These are phyloP conservation scores for Stramonita haemastoma DNA, from an alignment of 2,888 invertebrate genomes.

Conservation along the genomic window DNA sequence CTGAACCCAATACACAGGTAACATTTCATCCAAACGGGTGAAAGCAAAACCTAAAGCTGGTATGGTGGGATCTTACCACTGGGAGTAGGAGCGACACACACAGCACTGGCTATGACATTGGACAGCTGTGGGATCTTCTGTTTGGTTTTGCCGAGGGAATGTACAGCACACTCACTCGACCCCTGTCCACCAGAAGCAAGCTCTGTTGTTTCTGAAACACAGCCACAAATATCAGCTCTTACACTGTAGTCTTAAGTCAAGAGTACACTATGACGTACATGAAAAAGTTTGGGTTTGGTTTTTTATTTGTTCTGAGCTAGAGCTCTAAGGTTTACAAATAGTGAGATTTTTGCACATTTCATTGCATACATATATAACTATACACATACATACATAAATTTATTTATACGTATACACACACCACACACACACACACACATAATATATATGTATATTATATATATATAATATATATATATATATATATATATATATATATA, in stretches of 20 bases:
- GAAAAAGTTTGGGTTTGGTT: too few relatives aligned
- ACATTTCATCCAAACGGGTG: too few relatives aligned
- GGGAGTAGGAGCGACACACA: constrained; percentile 59
- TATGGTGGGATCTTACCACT: constrained; percentile 63
- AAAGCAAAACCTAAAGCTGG: not conserved
- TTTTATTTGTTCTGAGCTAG: too few relatives aligned
- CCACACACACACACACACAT: too few relatives aligned
- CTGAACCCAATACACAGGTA: too few relatives aligned
- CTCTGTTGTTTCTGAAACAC: constrained; percentile 68
- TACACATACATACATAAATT: not conserved
- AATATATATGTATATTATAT: too few relatives aligned
- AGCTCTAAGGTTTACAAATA: too few relatives aligned
- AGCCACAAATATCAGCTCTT: not conserved
- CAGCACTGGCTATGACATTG: constrained; percentile 61
- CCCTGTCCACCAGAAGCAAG: constrained; percentile 65
- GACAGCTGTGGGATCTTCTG: constrained; percentile 69
- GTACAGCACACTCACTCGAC: constrained; percentile 72
- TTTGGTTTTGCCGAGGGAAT: constrained; percentile 75
- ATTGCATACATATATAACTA: not conserved
- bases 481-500: not conserved
- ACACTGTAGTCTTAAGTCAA: too few relatives aligned
- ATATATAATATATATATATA: not conserved
- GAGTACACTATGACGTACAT: too few relatives aligned
- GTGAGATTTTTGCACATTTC: not conserved
- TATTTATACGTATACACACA: not conserved